phyloP scores from a whole-genome alignment of 2,113 vertebrate genomes.

The Vulpes vulpes region DNA sequence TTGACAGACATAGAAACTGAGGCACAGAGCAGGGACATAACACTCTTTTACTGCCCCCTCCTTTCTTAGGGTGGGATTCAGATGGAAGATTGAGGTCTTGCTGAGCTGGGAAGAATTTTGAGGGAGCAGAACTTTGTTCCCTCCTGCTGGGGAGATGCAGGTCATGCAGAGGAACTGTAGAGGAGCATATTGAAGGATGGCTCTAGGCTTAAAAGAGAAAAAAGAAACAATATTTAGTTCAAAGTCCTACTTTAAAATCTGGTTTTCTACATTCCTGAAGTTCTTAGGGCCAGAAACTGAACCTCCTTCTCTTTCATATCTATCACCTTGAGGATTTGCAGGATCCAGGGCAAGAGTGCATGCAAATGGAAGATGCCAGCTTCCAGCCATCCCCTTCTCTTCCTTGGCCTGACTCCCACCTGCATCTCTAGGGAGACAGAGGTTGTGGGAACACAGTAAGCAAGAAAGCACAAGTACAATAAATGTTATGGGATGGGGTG shows the following conservation, averaged over 20 bases:
- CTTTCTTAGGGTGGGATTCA: neutral
- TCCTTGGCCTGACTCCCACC: neutral
- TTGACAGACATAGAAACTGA: conserved; percentile 2
- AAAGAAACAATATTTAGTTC: conserved; percentile 31
- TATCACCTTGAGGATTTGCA: neutral
- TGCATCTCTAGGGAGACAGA: neutral
- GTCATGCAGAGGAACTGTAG: neutral
- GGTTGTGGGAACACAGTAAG: neutral
- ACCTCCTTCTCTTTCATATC: neutral
- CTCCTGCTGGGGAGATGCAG: neutral
- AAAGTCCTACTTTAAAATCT: neutral
- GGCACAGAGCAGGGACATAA: neutral
- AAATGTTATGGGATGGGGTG: neutral
- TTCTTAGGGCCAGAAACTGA: neutral
- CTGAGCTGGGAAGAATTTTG: neutral
- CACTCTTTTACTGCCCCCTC: neutral
- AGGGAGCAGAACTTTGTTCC: neutral
- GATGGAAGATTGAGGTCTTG: neutral
- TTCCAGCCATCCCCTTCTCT: neutral
- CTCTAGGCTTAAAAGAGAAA: neutral
- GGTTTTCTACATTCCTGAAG: neutral
- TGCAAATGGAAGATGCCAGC: neutral
- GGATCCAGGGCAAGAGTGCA: neutral
- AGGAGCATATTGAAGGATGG: neutral
- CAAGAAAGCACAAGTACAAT: neutral